Evolutionary conservation across 2,888 invertebrate genomes (phyloP).

Genomic region (Vanessa cardui): DNA sequence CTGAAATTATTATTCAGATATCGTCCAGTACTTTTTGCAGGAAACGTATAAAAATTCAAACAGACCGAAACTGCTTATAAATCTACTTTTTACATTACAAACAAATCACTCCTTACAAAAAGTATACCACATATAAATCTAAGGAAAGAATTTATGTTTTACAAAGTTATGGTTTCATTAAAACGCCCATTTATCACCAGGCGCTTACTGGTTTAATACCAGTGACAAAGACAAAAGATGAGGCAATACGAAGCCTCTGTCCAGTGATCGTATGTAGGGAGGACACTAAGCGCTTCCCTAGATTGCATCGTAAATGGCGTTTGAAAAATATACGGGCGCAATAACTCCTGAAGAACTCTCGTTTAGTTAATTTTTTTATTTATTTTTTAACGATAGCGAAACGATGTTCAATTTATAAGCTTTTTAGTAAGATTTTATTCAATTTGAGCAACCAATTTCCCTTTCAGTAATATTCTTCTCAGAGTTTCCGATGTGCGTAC

Average conservation of each 20-base stretch:
- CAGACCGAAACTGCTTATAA: background rate
- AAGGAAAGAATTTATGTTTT: background rate
- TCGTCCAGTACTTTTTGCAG: background rate
- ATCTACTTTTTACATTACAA: background rate
- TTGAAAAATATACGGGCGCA: constrained; percentile 1
- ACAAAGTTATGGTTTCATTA: constrained; percentile 1
- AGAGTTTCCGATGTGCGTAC: too few species aligned
- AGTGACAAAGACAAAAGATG: constrained; percentile 10
- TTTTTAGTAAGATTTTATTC: too few species aligned
- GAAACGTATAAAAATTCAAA: background rate
- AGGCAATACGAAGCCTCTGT: constrained; percentile 6
- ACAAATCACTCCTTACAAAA: background rate
- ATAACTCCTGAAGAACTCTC: constrained; percentile 7
- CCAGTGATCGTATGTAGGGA: background rate
- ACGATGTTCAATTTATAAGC: too few species aligned
- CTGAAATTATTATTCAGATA: background rate
- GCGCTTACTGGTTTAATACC: background rate
- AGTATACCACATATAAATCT: too few species aligned
- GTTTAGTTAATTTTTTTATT: background rate
- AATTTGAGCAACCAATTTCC: too few species aligned
- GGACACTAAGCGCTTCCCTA: constrained; percentile 1
- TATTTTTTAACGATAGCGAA: background rate
- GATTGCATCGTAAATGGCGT: background rate
- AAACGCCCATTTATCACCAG: constrained; percentile 1
- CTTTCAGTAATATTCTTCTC: too few species aligned